Evolutionary conservation across 2,113 vertebrate species (phyloP).

Genomic region (Pterophyllum scalare): DNA sequence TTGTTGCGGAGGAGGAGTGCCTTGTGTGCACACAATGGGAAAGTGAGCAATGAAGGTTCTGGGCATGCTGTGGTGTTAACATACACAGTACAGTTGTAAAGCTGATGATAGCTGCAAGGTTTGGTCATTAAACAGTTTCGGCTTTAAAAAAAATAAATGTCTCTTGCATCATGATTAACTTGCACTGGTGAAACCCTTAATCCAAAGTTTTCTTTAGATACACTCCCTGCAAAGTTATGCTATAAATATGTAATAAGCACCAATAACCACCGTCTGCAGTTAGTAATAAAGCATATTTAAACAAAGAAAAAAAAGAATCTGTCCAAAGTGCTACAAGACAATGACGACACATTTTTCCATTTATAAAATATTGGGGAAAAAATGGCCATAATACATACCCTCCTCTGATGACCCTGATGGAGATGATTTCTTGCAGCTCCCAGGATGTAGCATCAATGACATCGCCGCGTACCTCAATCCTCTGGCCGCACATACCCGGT

Average conservation of each 20-base stretch:
- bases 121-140: not conserved
- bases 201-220: not conserved
- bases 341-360: no score
- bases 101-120: not conserved
- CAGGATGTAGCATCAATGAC: slow-evolving; percentile 84
- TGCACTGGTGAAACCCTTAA: no score
- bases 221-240: not conserved
- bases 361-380: no score
- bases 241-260: not conserved
- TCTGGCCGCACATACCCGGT: slow-evolving; percentile 83
- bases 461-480: slow-evolving; percentile 85
- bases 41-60: not conserved
- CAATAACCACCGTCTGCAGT: not conserved
- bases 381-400: slow-evolving; percentile 78
- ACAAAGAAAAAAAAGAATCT: not conserved
- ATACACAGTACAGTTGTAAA: fast-evolving
- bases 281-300: not conserved
- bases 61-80: not conserved
- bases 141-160: not conserved
- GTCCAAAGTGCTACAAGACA: no score
- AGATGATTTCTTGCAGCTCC: slow-evolving; percentile 86
- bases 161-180: no score
- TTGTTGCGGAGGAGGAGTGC: no score
- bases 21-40: no score
- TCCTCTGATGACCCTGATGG: slow-evolving; percentile 89